A percentile compares a stretch with the other conserved stretches of the same genome.
Conservation (phyloP, 1,140 invertebrate species). For the Macrobrachium nipponense region DNA sequence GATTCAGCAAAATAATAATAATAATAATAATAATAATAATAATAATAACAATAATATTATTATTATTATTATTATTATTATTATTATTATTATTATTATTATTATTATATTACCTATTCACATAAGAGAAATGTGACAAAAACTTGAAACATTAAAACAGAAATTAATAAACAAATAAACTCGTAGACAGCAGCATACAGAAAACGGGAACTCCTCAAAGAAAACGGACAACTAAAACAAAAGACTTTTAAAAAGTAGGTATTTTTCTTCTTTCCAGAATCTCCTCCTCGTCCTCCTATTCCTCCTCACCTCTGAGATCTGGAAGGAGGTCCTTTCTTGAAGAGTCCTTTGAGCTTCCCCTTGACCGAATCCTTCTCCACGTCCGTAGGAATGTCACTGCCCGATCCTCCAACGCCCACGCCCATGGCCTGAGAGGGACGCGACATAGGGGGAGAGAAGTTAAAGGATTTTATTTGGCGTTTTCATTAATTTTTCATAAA, state of each 20-base stretch:
- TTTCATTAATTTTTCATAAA: no score
- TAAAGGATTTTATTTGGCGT: no score
- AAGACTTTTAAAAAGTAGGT: background rate
- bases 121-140: no score
- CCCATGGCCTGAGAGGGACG: slow-evolving; percentile 77
- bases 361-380: slow-evolving; percentile 78
- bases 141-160: background rate
- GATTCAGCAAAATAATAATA: no score
- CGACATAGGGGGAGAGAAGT: slow-evolving; percentile 34
- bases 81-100: no score
- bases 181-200: no score
- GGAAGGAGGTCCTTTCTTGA: slow-evolving; percentile 77
- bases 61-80: no score
- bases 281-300: background rate
- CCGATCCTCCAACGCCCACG: slow-evolving; percentile 78
- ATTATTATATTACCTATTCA: no score
- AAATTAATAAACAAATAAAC: background rate
- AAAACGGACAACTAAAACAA: background rate
- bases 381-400: slow-evolving; percentile 69
- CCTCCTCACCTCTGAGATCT: slow-evolving; percentile 75
- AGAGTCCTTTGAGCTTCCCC: slow-evolving; percentile 84
- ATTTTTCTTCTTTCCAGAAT: no score
- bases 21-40: no score
- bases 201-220: no score
- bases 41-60: no score